Evolutionary conservation across 1,140 invertebrate genomes (phyloP), one percentile per base, ranked within the genome.

Genomic region (Euura lappo): DNA sequence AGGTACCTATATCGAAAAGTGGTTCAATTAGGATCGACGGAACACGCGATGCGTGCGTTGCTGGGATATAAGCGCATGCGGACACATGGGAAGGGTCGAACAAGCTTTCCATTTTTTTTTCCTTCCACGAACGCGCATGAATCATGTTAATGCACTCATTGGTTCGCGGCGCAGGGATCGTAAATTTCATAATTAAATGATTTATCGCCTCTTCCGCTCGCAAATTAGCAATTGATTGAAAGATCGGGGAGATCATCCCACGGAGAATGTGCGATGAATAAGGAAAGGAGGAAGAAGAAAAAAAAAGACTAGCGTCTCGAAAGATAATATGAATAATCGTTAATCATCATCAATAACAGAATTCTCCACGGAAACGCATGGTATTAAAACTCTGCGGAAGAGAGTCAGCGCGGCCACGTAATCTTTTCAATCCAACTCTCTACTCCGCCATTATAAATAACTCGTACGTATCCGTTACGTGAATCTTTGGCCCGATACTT

Each of bases 401-500:
- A 28, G 28, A 28, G 28, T 28, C 28, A 60, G 13, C 13, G 51
- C 51, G 3, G 13, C 51, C 8, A 60, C 51, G 51, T 60, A 60
- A 60, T 60, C 10, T 8, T 60, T n/a, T 60, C 10, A n/a, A 60
- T 11, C 8, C 51, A 60, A 60, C 51, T 60, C 51, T 60, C 51
- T 60, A 60, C 51, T 60, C 51, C 51, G 51, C 51, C 51, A 60
- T 60, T 60, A 60, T n/a, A n/a, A 60, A 60, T 60, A 60, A n/a
- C 51, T 60, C 13, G 51, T 8, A 60, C 13, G 11, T 51, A 8
- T 60, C 51, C 51, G 51, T 60, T 60, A 60, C 51, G 51, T 60
- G 51, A 60, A 60, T 60, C 8, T 60, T 60, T 60, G 51, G 51
- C 51, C 51, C 51, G 51, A 60, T 60, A 60, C 51, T 28, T 28